Evolutionary conservation across 2,113 vertebrate genomes (phyloP), one percentile per base, ranked within the genome.

Genomic region (Procapra przewalskii): DNA sequence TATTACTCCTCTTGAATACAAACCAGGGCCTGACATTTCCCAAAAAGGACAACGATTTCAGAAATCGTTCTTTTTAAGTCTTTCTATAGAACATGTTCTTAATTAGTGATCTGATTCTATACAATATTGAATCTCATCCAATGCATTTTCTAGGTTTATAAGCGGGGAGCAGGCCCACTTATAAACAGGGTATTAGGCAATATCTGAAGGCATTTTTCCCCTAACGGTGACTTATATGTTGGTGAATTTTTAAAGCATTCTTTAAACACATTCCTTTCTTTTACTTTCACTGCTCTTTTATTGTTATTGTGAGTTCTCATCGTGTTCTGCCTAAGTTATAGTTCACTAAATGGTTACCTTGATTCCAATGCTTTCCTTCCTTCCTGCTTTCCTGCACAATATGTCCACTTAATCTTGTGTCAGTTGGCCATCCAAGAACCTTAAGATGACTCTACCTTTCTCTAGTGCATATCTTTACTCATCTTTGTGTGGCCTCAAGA

Each of bases 11-110:
- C 48, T 43, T 90, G 92, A 96, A 96, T 88, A 90, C 33, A 90
- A 98, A 98, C 36, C 3, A 95, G 85, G 16, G 59, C 31, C 43
- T 91, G 85, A 64, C 83, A 94, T 95, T 96, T 95, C 59, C 87
- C 62, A 19, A n/a, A 96, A 95, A 90, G 88, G 21, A 91, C 45
- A 87, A 45, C 2, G 5, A 77, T 54, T 75, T 97, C 83, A 85
- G 79, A 84, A 90, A 64, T 50, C 48, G 13, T 71, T 91, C 84
- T 59, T 90, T 80, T 77, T 55, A 33, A 48, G 80, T 83, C 25
- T 93, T 96, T 90, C 89, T 87, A 31, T 94, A 79, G 67, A 96
- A 94, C 54, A 23, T 31, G 33, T 77, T 90, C 71, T 80, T 96
- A 83, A 93, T 90, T 89, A 98, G 62, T 75, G 48, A 36, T 71